These are phyloP conservation scores for Volucella zonaria DNA, from an alignment of 2,888 invertebrate species.

Conservation along the genomic window DNA sequence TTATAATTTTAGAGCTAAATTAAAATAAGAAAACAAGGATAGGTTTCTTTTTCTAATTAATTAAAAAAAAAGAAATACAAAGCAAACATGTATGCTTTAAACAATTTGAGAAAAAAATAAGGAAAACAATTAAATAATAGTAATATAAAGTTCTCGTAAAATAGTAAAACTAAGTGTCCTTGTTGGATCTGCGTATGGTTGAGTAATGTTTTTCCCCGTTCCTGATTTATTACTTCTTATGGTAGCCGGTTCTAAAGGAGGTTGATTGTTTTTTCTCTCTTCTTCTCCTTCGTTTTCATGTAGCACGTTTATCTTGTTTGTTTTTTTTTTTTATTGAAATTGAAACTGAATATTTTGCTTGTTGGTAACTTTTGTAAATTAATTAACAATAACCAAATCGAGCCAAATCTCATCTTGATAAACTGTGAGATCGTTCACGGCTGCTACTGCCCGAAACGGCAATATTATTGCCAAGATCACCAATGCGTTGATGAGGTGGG, in stretches of 20 bases:
- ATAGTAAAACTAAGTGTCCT: constrained; percentile 69
- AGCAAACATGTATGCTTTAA: constrained; percentile 41
- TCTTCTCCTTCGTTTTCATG: constrained; percentile 29
- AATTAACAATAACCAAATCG: constrained; percentile 83
- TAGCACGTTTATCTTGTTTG: constrained; percentile 30
- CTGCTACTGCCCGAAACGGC: constrained; percentile 82
- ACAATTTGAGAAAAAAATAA: constrained; percentile 7
- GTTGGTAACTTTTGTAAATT: constrained; percentile 65
- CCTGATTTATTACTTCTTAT: constrained; percentile 21
- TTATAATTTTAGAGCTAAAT: no score
- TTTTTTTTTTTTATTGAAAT: background rate
- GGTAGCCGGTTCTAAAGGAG: constrained; percentile 45
- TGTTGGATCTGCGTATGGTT: constrained; percentile 71
- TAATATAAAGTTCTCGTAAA: constrained; percentile 52
- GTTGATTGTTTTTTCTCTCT: constrained; percentile 15
- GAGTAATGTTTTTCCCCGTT: constrained; percentile 53
- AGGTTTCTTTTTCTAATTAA: constrained; percentile 25
- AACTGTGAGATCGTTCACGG: constrained; percentile 86
- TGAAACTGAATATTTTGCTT: no score
- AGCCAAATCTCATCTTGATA: constrained; percentile 83
- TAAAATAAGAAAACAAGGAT: no score
- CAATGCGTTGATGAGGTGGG: constrained; percentile 89
- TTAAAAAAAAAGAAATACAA: constrained; percentile 44
- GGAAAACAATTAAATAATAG: constrained; percentile 31
- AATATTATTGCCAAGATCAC: constrained; percentile 81